These are phyloP conservation scores for Limnephilus auricula DNA, from an alignment of 2,888 invertebrate genomes.

Conservation along the genomic window DNA sequence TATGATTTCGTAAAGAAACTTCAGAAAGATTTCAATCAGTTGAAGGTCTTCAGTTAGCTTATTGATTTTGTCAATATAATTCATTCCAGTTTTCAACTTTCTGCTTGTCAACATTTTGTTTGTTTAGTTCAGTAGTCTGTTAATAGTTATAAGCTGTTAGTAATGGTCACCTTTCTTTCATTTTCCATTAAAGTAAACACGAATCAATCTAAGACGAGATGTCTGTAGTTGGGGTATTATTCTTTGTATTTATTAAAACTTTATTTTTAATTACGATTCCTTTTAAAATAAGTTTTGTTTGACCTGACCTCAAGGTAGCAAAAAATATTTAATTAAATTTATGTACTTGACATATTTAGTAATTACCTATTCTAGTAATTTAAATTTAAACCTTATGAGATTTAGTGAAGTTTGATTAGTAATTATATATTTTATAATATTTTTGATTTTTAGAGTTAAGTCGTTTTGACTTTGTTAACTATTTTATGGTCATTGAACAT, in stretches of 20 bases:
- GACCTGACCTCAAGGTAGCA: background rate
- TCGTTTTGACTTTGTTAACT: background rate
- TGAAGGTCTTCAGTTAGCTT: too few relatives aligned
- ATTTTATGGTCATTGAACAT: background rate
- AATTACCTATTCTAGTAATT: background rate
- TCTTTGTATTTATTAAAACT: background rate
- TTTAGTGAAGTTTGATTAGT: background rate
- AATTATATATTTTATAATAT: background rate
- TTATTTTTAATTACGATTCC: background rate
- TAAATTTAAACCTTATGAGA: constrained; percentile 17
- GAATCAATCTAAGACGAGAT: background rate
- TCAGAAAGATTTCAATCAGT: too few relatives aligned
- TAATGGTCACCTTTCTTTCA: background rate
- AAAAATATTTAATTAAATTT: background rate
- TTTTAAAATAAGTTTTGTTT: background rate
- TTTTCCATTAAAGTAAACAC: background rate
- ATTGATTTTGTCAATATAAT: background rate
- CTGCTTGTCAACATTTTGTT: background rate
- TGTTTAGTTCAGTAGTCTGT: background rate
- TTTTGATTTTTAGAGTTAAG: background rate
- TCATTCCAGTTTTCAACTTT: background rate
- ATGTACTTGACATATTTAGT: background rate
- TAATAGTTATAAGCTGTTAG: too few relatives aligned
- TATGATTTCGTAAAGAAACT: too few relatives aligned
- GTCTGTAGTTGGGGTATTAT: background rate